Evolutionary conservation across 1,140 invertebrate genomes (phyloP).

Genomic region (Bombus soroeensis): DNA sequence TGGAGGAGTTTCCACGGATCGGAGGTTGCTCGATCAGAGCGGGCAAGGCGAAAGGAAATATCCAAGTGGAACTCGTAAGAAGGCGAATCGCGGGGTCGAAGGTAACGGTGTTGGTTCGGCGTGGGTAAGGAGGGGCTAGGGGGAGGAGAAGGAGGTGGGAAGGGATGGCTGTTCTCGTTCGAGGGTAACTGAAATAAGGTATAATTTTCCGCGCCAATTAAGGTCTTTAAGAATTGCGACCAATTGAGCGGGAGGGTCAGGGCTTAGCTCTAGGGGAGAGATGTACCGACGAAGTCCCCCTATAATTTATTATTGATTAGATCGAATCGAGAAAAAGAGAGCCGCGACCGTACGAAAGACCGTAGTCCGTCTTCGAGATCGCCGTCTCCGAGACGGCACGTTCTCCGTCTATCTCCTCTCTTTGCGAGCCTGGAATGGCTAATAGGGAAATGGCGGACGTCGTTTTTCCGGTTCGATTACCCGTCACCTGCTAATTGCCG

Average conservation of each 20-base stretch:
- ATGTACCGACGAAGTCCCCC: slow-evolving; percentile 76
- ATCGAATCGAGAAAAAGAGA: slow-evolving; percentile 79
- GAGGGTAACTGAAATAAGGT: slow-evolving; percentile 81
- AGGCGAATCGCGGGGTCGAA: slow-evolving; percentile 36
- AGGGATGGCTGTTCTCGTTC: slow-evolving; percentile 48
- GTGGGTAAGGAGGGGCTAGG: background rate
- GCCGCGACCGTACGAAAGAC: background rate
- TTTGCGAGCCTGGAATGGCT: background rate
- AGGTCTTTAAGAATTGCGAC: slow-evolving; percentile 84
- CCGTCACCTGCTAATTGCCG: slow-evolving; percentile 42
- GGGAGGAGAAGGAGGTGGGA: slow-evolving; percentile 27
- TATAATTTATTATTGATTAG: slow-evolving; percentile 84
- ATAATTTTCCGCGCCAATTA: slow-evolving; percentile 84
- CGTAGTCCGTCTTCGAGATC: slow-evolving; percentile 20
- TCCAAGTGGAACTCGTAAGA: slow-evolving; percentile 54
- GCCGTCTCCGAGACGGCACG: background rate
- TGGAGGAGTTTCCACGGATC: background rate
- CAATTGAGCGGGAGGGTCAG: slow-evolving; percentile 83
- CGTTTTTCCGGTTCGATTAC: slow-evolving; percentile 64
- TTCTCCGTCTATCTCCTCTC: background rate
- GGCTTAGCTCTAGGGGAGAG: slow-evolving; percentile 78
- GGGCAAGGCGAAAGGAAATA: slow-evolving; percentile 53
- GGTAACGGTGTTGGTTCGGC: background rate
- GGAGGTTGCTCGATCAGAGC: background rate
- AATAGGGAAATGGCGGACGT: slow-evolving; percentile 51